phyloP scores from a whole-genome alignment of 1,140 invertebrate genomes.

The Drosophila ogumai region DNA sequence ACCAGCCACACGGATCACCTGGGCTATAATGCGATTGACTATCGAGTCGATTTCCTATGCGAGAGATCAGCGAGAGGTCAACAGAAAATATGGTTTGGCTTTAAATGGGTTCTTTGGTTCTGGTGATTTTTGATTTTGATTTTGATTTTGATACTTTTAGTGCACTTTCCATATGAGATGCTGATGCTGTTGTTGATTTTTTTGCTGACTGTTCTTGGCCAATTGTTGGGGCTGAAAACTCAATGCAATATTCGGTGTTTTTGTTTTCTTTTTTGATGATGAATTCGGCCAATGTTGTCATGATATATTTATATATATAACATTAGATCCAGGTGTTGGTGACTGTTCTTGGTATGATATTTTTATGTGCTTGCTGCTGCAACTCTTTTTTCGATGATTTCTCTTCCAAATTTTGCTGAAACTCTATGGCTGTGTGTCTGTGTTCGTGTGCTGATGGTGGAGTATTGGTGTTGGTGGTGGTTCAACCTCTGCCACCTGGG shows the following conservation, averaged over 20 bases:
- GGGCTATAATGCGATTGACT: conserved; percentile 89
- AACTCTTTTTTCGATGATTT: conserved; percentile 10
- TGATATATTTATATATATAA: conserved; percentile 6
- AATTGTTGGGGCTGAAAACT: conserved; percentile 41
- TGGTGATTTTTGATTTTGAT: conserved; percentile 17
- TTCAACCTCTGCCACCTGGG: conserved; percentile 33
- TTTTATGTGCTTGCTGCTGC: conserved; percentile 2
- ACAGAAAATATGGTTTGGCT: conserved; percentile 30
- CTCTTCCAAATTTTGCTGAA: conserved; percentile 5
- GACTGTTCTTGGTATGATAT: conserved; percentile 4
- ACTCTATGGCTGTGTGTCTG: conserved; percentile 19
- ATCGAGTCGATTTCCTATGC: conserved; percentile 91
- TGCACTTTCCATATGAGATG: conserved; percentile 31
- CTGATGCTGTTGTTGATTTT: conserved; percentile 11
- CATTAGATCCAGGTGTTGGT: background rate
- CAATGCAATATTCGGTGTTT: conserved; percentile 9
- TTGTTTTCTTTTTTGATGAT: conserved; percentile 7
- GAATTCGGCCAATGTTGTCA: conserved; percentile 5
- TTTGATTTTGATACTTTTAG: conserved; percentile 12
- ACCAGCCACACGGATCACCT: conserved; percentile 89
- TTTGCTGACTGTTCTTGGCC: conserved; percentile 12
- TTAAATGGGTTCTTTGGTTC: conserved; percentile 10
- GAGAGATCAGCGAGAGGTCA: conserved; percentile 40
- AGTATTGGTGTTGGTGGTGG: conserved; percentile 2
- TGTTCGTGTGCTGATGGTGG: conserved; percentile 8